A percentile compares a stretch with the other conserved stretches of the same genome.
Conservation (phyloP, 2,797 vertebrate species). For the Distichodus sexfasciatus region DNA sequence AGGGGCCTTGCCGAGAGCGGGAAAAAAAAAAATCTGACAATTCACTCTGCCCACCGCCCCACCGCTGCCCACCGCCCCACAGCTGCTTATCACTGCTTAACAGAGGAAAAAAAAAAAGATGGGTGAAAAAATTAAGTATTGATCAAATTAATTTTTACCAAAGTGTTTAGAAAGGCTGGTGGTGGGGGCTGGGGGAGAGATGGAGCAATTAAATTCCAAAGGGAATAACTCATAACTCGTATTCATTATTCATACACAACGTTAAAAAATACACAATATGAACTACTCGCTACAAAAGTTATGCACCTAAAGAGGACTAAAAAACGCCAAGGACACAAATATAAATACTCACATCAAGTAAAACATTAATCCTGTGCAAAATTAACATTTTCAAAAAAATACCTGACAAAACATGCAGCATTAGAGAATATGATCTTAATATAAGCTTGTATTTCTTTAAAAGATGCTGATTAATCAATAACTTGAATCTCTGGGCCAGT, state of each 20-base stretch:
- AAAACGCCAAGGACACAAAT: neutral
- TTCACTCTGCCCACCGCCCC: conserved; percentile 80
- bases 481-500: too few species aligned
- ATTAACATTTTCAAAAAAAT: too few species aligned
- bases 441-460: too few species aligned
- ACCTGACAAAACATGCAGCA: too few species aligned
- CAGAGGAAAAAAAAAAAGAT: conserved; percentile 88
- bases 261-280: too few species aligned
- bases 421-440: too few species aligned
- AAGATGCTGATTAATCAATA: too few species aligned
- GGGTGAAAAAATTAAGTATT: conserved; percentile 99
- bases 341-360: too few species aligned
- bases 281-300: too few species aligned
- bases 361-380: too few species aligned
- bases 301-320: too few species aligned
- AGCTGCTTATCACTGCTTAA: conserved; percentile 92
- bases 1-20: conserved; percentile 78
- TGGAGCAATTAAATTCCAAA: conserved; percentile 89
- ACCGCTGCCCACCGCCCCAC: conserved; percentile 74
- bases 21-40: conserved; percentile 81
- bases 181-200: conserved; percentile 76
- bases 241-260: too few species aligned
- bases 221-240: conserved; percentile 86
- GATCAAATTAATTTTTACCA: conserved; percentile 99
- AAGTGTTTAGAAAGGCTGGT: conserved; percentile 77